Base-by-base conservation (phyloP, 2,888 invertebrate species). In the Diplazon laetatorius region DNA sequence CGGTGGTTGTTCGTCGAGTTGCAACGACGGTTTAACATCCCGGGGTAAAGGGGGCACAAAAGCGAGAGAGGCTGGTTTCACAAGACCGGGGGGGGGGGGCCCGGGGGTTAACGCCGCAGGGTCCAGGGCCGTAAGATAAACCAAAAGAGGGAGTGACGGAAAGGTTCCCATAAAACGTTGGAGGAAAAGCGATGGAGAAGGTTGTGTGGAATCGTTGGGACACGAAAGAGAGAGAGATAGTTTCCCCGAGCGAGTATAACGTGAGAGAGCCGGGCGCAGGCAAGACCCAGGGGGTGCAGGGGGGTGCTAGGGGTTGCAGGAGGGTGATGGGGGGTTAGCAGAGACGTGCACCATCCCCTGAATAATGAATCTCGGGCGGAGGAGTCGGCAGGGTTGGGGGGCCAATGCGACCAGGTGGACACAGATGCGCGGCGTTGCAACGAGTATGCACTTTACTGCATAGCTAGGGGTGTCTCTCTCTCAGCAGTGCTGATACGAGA, bases 391-490 rank as follows among this genome's bases (percentile, higher is more conserved):
- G 71, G 57, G 62, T n/a, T n/a, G 71, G 68, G 44, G 62, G 59
- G 74, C 76, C 76, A 76, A 75, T 72, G 72, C 71, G 79, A 76
- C 76, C 72, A 76, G 79, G 79, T 79, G 79, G 75, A 79, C 79
- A 79, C 79, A 79, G 76, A 79, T 79, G 79, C 68, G 72, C 71
- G n/a, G n/a, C 76, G 75, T 59, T 72, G 72, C 76, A 79, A 57
- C 79, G 76, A 76, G 76, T 76, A 79, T 79, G 79, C 79, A 76
- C 79, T 79, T 79, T 79, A 76, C 72, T 79, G 79, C 79, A 79
- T 75, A 75, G 72, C 79, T 72, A 75, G 52, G 50, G 72, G n/a
- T n/a, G n/a, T n/a, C n/a, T n/a, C n/a, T n/a, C 79, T 79, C 72
- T 69, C 72, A 71, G 66, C 68, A 72, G 60, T 72, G 72, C 76